A percentile compares a stretch with the other conserved stretches of the same genome.
Evolutionary conservation across 2,797 vertebrate genomes (phyloP).

Genomic region (Chaetophractus vellerosus): DNA sequence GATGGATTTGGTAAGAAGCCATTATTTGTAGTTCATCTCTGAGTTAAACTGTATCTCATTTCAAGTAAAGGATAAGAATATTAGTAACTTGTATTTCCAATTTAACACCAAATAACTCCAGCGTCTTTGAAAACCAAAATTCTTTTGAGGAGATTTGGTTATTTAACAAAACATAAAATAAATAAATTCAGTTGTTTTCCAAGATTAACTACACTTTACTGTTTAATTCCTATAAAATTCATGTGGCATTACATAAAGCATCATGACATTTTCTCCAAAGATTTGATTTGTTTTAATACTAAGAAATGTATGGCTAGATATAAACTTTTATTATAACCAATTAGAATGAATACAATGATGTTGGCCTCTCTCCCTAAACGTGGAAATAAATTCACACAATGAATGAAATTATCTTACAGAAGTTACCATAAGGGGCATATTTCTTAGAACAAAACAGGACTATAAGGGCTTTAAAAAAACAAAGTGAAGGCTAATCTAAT

Average conservation of each 20-base stretch:
- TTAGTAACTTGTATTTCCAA: constrained; percentile 30
- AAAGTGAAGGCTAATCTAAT: background rate
- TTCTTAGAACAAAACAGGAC: constrained; percentile 15
- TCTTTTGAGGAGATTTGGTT: background rate
- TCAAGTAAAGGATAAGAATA: constrained; percentile 18
- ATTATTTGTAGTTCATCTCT: background rate
- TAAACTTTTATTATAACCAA: background rate
- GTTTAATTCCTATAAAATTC: constrained; percentile 24
- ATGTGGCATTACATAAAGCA: constrained; percentile 24
- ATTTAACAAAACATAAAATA: constrained; percentile 48
- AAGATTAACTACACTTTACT: constrained; percentile 38
- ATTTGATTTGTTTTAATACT: constrained; percentile 41
- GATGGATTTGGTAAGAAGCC: background rate
- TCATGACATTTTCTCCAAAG: background rate
- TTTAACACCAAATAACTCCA: constrained; percentile 51
- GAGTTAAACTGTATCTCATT: background rate
- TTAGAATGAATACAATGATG: constrained; percentile 42
- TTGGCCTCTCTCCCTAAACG: background rate
- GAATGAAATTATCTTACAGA: background rate
- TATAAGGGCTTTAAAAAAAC: background rate
- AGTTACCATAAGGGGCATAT: background rate
- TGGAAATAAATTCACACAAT: constrained; percentile 36
- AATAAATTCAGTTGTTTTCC: constrained; percentile 6
- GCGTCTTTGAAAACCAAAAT: constrained; percentile 35
- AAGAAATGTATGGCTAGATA: constrained; percentile 19